A percentile compares a stretch with the other conserved stretches of the same genome.
Evolutionary conservation across 2,888 invertebrate species (phyloP).

Genomic region (Ornithoptera alexandrae): DNA sequence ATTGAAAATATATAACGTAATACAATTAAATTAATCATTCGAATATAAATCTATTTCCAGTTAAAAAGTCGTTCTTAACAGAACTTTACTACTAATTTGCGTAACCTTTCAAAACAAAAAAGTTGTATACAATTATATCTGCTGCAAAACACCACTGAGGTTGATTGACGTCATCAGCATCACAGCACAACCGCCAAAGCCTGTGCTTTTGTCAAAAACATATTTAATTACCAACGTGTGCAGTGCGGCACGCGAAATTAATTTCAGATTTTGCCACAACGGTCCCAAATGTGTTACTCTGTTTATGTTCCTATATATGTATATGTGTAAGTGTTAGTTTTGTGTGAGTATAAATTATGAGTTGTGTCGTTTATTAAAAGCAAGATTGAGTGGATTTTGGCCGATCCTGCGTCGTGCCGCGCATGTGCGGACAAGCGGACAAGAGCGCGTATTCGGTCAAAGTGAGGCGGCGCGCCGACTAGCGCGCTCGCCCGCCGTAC

Average conservation of each 20-base stretch:
- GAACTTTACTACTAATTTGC: slow-evolving; percentile 13
- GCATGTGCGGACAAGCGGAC: slow-evolving; percentile 66
- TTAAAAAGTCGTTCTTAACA: slow-evolving; percentile 2
- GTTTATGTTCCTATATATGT: neutral
- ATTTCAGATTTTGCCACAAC: slow-evolving; percentile 38
- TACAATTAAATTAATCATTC: neutral
- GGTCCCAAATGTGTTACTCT: slow-evolving; percentile 29
- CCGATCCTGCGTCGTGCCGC: slow-evolving; percentile 68
- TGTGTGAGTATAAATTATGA: slow-evolving; percentile 35
- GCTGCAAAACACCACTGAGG: slow-evolving; percentile 32
- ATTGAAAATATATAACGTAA: neutral
- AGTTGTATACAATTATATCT: slow-evolving; percentile 8
- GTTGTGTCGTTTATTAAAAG: slow-evolving; percentile 43
- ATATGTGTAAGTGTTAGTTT: neutral
- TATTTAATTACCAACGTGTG: slow-evolving; percentile 79
- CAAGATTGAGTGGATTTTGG: slow-evolving; percentile 62
- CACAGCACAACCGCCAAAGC: slow-evolving; percentile 62
- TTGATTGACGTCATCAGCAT: slow-evolving; percentile 71
- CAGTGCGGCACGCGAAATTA: slow-evolving; percentile 78
- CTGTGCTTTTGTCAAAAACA: slow-evolving; percentile 75
- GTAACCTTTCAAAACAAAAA: slow-evolving; percentile 14
- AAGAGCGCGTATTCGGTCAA: slow-evolving; percentile 62
- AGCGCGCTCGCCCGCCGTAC: slow-evolving; percentile 79
- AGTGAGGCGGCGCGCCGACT: slow-evolving; percentile 78
- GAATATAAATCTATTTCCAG: neutral